phyloP scores from a whole-genome alignment of 2,888 invertebrate genomes.

The Drosophila conformis region DNA sequence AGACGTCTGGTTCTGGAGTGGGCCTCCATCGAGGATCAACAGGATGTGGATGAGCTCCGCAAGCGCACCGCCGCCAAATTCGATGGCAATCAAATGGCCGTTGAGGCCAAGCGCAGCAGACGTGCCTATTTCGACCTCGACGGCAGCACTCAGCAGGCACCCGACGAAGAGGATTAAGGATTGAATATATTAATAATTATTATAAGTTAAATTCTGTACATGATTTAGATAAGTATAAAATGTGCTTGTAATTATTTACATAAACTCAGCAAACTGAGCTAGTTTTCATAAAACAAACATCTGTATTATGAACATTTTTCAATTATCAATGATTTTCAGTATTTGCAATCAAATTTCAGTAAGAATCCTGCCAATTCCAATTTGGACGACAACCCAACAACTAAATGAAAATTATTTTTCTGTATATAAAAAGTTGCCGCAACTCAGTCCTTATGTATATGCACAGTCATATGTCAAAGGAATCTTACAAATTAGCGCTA shows the following conservation, averaged over 20 bases:
- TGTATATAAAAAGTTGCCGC: neutral
- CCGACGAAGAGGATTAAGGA: constrained; percentile 59
- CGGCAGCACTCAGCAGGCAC: constrained; percentile 38
- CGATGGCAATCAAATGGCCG: constrained; percentile 70
- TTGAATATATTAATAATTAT: constrained; percentile 10
- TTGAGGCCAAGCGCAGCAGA: constrained; percentile 83
- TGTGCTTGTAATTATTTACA: constrained; percentile 23
- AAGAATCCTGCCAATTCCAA: neutral
- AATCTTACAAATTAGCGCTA: neutral
- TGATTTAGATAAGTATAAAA: constrained; percentile 12
- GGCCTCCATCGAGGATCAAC: constrained; percentile 88
- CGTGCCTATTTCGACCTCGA: constrained; percentile 85
- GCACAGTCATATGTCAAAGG: neutral
- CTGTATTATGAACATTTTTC: neutral
- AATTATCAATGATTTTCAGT: neutral
- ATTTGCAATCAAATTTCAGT: neutral
- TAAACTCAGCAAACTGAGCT: neutral
- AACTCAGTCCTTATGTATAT: neutral
- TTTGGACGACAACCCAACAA: neutral
- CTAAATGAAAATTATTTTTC: neutral
- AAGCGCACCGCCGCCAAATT: constrained; percentile 93
- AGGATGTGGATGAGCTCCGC: constrained; percentile 92
- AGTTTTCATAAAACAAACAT: neutral
- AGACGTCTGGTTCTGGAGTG: constrained; percentile 97
- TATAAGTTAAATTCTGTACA: constrained; percentile 5